A percentile compares a stretch with the other conserved stretches of the same genome.
Conservation (phyloP, 2,113 vertebrate species). For the Chloebia gouldiae region DNA sequence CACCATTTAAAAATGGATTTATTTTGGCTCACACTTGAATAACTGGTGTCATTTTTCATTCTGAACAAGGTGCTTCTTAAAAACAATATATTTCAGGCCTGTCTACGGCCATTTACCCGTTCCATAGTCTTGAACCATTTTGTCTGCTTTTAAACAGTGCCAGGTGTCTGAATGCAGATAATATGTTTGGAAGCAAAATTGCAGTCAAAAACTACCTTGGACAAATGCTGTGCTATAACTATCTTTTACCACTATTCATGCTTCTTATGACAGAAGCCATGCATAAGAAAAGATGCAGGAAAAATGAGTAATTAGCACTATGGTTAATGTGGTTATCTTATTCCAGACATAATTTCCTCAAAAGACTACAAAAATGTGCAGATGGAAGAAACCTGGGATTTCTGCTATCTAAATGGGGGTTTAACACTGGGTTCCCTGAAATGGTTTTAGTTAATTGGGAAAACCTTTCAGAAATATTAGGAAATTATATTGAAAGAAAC, state of each 20-base stretch:
- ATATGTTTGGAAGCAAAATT: not conserved
- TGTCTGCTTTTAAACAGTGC: not conserved
- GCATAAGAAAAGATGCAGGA: not conserved
- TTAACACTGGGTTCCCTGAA: not conserved
- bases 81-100: not conserved
- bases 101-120: not conserved
- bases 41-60: slow-evolving; percentile 12
- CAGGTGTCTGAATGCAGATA: not conserved
- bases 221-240: not conserved
- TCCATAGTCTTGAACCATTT: not conserved
- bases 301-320: not conserved
- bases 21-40: slow-evolving; percentile 23
- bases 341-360: not conserved
- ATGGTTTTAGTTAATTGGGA: not conserved
- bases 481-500: not conserved
- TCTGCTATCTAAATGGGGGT: not conserved
- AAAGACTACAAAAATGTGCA: not conserved
- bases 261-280: not conserved
- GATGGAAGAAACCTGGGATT: not conserved
- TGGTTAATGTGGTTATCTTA: not conserved
- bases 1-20: slow-evolving; percentile 15
- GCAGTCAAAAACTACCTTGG: not conserved
- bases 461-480: not conserved
- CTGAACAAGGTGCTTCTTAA: not conserved
- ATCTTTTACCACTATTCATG: not conserved